Conservation (phyloP, 2,888 invertebrate species). For the Hyppa rectilinea region DNA sequence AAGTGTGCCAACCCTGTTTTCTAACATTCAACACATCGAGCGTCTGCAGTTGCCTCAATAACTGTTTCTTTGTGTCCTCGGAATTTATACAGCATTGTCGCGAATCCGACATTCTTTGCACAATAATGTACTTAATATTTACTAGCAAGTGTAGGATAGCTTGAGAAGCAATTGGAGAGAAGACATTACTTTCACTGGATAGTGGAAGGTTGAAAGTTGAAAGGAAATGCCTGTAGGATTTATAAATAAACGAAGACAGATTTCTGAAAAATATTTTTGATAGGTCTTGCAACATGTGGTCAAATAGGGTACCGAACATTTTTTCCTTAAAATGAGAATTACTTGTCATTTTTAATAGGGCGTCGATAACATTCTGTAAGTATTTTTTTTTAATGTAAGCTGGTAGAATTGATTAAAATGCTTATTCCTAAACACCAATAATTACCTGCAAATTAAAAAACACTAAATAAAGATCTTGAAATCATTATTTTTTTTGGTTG, state of each 20-base stretch:
- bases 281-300: neutral
- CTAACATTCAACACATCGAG: constrained; percentile 47
- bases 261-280: neutral
- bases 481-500: too few relatives aligned
- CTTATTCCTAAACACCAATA: too few relatives aligned
- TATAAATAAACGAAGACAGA: neutral
- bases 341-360: neutral
- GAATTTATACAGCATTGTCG: constrained; percentile 67
- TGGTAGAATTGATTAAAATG: too few relatives aligned
- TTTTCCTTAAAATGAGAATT: neutral
- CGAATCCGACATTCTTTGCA: constrained; percentile 57
- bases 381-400: too few relatives aligned
- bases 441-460: too few relatives aligned
- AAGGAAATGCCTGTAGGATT: neutral
- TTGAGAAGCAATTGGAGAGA: neutral
- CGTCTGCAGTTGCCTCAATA: constrained; percentile 66
- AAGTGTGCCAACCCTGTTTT: constrained; percentile 44
- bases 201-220: neutral
- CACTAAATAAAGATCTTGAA: too few relatives aligned
- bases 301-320: neutral
- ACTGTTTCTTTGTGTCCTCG: constrained; percentile 66
- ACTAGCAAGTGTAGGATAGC: constrained; percentile 19
- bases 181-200: constrained; percentile 32
- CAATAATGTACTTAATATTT: constrained; percentile 51
- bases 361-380: too few relatives aligned